Percentiles rank a stretch among this genome's conserved stretches.
phyloP scores from a whole-genome alignment of 2,113 vertebrate species.

The Chitala chitala region DNA sequence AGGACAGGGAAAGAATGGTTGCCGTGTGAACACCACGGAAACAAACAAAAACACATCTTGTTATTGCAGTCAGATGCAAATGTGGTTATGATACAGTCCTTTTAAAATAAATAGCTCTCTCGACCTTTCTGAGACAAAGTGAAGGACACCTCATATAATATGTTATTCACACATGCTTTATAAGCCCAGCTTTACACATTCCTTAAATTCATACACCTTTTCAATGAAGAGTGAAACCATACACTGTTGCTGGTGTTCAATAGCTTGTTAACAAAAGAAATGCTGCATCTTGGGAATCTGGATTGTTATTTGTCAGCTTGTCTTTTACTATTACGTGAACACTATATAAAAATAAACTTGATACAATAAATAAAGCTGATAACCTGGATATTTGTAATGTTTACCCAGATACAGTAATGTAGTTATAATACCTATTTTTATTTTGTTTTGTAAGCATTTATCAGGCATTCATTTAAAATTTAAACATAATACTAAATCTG shows the following conservation, averaged over 20 bases:
- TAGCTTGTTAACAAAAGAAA: neutral
- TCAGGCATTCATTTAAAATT: too few species aligned
- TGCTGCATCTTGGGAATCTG: too few species aligned
- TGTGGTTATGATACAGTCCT: constrained; percentile 59
- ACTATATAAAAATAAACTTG: too few species aligned
- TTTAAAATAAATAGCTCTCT: constrained; percentile 62
- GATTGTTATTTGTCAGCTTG: too few species aligned
- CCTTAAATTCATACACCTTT: constrained; percentile 17
- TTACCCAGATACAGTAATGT: too few species aligned
- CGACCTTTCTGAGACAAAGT: constrained; percentile 32
- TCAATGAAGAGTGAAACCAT: neutral
- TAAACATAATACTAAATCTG: neutral
- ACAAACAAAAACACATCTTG: constrained; percentile 52
- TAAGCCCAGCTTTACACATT: constrained; percentile 40
- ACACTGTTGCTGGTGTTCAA: constrained; percentile 3
- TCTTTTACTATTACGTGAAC: too few species aligned
- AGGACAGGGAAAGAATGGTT: constrained; percentile 57
- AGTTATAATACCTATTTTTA: too few species aligned
- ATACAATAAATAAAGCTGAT: too few species aligned
- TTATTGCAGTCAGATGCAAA: constrained; percentile 80
- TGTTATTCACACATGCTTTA: constrained; percentile 32
- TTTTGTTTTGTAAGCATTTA: too few species aligned
- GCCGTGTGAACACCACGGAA: constrained; percentile 49
- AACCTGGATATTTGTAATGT: too few species aligned
- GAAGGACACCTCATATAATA: constrained; percentile 21